A percentile compares a stretch with the other conserved stretches of the same genome.
phyloP scores from a whole-genome alignment of 2,797 vertebrate species.

The Bovichtus variegatus region DNA sequence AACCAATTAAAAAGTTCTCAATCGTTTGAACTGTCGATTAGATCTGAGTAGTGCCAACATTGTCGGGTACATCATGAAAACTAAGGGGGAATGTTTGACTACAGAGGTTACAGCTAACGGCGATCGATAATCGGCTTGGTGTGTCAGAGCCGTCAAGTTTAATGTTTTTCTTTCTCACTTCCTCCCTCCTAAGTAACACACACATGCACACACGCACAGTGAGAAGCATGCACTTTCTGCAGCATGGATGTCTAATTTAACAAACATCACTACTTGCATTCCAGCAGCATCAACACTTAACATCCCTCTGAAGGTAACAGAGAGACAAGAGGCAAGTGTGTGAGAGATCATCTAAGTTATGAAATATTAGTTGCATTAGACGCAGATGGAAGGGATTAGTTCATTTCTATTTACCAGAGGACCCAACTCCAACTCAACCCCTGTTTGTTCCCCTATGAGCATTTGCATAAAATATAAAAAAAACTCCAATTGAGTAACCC shows the following conservation, averaged over 20 bases:
- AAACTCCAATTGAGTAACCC: background rate
- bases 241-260: slow-evolving; percentile 44
- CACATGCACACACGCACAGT: background rate
- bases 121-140: background rate
- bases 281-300: slow-evolving; percentile 48
- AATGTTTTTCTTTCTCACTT: background rate
- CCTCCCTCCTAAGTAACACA: background rate
- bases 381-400: slow-evolving; percentile 54
- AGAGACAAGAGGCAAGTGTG: slow-evolving; percentile 46
- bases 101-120: background rate
- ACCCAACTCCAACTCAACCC: slow-evolving; percentile 74
- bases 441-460: background rate
- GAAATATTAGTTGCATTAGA: slow-evolving; percentile 50
- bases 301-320: slow-evolving; percentile 25
- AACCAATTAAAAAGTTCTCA: background rate
- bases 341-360: slow-evolving; percentile 57
- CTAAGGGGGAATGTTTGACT: background rate
- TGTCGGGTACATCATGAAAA: background rate
- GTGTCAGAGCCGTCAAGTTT: slow-evolving; percentile 17
- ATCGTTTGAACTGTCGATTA: background rate
- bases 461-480: no score
- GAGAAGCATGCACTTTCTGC: slow-evolving; percentile 49
- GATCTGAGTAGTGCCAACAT: background rate
- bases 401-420: slow-evolving; percentile 28
- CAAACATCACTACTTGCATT: slow-evolving; percentile 40